Base-by-base conservation (phyloP, 2,113 vertebrate species). In the Oryzias woworae region DNA sequence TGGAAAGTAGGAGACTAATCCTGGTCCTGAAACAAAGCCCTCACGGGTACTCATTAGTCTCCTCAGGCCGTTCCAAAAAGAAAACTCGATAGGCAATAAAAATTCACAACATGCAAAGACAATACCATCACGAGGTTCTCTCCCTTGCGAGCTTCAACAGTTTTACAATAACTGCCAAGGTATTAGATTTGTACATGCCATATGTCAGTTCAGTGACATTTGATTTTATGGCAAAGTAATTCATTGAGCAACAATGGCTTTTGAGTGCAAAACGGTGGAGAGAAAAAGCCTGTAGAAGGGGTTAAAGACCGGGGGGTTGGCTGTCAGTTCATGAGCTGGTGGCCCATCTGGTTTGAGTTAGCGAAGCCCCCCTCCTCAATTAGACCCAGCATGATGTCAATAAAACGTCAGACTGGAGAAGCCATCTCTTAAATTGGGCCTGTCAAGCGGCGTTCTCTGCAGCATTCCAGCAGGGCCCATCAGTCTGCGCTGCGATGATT, bases 381-480 rank as follows among this genome's bases (percentile, higher is more conserved):
- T 88, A 87, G 81, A 87, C 78, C 54, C 87, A 85, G 81, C 84
- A 91, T 91, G 87, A 88, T 89, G 89, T 89, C 84, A 89, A 89
- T 91, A 88, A 89, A 89, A 89, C 70, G 84, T 90, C 86, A 86
- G 81, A 83, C 70, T 77, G 77, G 77, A 84, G 84, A 86, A 82
- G 76, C 83, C 73, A 78, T 88, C 84, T 85, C 82, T 78, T 82
- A 82, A 88, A 90, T 87, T 82, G 66, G 62, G 71, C 76, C 86
- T 84, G 89, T 87, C 88, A 87, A 80, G 78, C 72, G 81, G 75
- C 79, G 81, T 76, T 84, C 77, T 87, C 63, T 74, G 66, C 79
- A 62, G 66, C 72, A 74, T 80, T 89, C 84, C 77, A 73, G 78
- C 47, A 22, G 50, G 64, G 71, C 63, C 59, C 28, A 76, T 81